These are phyloP conservation scores for Crossocerus cetratus DNA, from an alignment of 2,888 invertebrate genomes.

Conservation along the genomic window DNA sequence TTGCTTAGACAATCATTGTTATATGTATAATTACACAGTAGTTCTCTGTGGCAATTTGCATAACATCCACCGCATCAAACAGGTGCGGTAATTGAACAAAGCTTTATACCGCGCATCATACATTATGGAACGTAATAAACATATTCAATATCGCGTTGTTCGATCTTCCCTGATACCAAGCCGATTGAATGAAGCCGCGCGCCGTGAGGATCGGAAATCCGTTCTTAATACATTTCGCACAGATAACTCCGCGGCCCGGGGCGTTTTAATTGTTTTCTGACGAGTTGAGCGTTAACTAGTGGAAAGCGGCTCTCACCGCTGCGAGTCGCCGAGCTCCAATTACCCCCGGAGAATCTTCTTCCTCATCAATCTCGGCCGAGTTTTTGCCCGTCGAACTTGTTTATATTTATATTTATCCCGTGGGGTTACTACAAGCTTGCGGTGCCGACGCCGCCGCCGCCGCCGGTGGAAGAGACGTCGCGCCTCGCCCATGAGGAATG, in stretches of 20 bases:
- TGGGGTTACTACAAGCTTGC: constrained; percentile 50
- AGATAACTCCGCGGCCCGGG: neutral
- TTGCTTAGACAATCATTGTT: neutral
- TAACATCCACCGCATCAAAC: neutral
- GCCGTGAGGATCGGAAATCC: constrained; percentile 7
- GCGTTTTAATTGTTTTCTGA: constrained; percentile 44
- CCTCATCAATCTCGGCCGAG: constrained; percentile 66
- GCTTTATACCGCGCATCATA: constrained; percentile 4
- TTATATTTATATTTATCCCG: constrained; percentile 72
- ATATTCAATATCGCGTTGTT: constrained; percentile 7
- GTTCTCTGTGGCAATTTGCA: no score
- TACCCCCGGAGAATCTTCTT: constrained; percentile 64
- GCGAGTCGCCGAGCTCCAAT: constrained; percentile 49
- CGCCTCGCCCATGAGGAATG: constrained; percentile 62
- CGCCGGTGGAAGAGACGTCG: constrained; percentile 44
- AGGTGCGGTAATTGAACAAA: constrained; percentile 20
- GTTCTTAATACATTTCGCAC: constrained; percentile 21
- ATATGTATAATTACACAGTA: neutral
- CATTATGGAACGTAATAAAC: constrained; percentile 16
- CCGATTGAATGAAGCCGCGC: constrained; percentile 10
- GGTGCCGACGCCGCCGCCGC: constrained; percentile 28
- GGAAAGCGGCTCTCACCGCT: constrained; percentile 15
- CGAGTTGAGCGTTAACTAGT: constrained; percentile 17
- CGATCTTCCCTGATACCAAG: neutral
- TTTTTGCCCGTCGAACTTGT: constrained; percentile 64